Conservation (phyloP, 2,797 vertebrate genomes). For the Syndactyla subalaris region DNA sequence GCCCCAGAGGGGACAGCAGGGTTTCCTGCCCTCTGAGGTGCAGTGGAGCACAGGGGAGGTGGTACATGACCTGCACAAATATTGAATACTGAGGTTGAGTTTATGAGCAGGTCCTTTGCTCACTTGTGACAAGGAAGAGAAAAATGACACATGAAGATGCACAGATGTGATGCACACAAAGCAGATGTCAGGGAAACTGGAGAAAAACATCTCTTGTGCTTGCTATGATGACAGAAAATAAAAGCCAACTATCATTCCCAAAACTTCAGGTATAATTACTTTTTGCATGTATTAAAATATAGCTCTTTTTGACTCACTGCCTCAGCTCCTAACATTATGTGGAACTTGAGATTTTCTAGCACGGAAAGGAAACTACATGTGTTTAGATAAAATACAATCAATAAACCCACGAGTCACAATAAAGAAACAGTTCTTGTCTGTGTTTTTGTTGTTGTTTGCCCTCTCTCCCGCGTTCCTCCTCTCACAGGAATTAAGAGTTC, state of each 20-base stretch:
- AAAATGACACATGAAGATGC: background rate
- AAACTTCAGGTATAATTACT: background rate
- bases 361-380: background rate
- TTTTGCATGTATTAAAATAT: background rate
- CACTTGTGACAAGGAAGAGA: background rate
- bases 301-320: background rate
- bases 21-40: background rate
- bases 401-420: background rate
- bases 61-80: background rate
- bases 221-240: background rate
- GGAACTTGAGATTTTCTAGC: background rate
- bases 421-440: background rate
- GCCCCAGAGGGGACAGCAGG: fast-evolving
- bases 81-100: background rate
- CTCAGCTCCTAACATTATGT: background rate
- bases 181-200: background rate
- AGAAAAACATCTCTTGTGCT: background rate
- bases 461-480: background rate
- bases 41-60: background rate
- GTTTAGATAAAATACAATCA: background rate
- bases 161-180: background rate
- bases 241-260: background rate
- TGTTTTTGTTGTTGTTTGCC: no score
- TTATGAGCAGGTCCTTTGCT: background rate
- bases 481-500: background rate